Evolutionary conservation across 92 coral and sea anemone genomes (phyloP).

Genomic region (Paramuricea clavata): DNA sequence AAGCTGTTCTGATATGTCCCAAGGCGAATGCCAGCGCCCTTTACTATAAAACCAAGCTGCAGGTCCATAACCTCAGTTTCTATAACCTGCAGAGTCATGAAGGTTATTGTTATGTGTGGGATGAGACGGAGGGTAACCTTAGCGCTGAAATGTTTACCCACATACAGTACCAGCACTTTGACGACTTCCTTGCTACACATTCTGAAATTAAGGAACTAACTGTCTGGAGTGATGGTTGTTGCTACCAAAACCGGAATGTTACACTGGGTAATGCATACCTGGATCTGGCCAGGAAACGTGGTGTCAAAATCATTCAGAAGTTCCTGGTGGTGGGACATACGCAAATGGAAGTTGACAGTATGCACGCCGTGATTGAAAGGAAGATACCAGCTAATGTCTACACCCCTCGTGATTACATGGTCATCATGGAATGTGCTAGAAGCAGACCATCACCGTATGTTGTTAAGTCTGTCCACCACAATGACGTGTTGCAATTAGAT

Average conservation of each 20-base stretch:
- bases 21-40: conserved; percentile 12
- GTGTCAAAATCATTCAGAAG: conserved; percentile 16
- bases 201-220: neutral
- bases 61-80: neutral
- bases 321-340: conserved; percentile 50
- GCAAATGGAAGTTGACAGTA: conserved; percentile 47
- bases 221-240: conserved; percentile 54
- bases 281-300: conserved; percentile 15
- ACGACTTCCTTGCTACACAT: neutral
- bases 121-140: conserved; percentile 45
- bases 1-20: conserved; percentile 30
- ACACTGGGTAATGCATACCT: conserved; percentile 11
- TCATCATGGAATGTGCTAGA: conserved; percentile 18
- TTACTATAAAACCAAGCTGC: conserved; percentile 37
- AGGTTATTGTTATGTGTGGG: conserved; percentile 46
- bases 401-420: conserved; percentile 27
- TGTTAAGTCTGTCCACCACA: neutral
- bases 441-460: conserved; percentile 13
- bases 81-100: conserved; percentile 20
- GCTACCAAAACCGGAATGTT: conserved; percentile 31
- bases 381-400: conserved; percentile 5
- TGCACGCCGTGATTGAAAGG: conserved; percentile 35
- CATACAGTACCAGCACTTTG: conserved; percentile 24
- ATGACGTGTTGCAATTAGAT: neutral
- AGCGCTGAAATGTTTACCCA: conserved; percentile 37